Conservation (phyloP, 1,140 invertebrate genomes). For the Diorhabda carinulata region DNA sequence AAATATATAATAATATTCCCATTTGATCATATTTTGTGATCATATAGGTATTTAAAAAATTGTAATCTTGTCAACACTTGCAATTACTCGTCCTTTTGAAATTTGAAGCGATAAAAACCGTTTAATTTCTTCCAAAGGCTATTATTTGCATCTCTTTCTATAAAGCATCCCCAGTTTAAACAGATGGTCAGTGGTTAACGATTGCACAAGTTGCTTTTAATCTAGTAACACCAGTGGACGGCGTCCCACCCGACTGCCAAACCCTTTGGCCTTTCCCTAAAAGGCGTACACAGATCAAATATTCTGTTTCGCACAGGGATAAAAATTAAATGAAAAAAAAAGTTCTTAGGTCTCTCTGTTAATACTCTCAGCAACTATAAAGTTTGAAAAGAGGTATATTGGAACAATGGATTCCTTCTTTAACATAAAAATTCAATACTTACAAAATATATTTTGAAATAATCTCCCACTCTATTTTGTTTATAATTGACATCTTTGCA, state of each 20-base stretch:
- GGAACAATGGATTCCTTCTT: too few relatives aligned
- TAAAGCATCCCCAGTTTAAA: background rate
- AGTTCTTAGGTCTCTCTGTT: too few relatives aligned
- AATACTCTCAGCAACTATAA: too few relatives aligned
- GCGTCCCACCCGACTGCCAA: background rate
- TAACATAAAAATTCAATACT: too few relatives aligned
- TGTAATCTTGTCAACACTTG: background rate
- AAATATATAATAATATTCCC: too few relatives aligned
- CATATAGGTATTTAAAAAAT: too few relatives aligned
- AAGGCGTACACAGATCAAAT: background rate
- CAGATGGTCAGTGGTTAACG: conserved; percentile 1
- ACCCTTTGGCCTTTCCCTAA: background rate
- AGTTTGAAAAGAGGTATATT: too few relatives aligned
- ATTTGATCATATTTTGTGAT: too few relatives aligned
- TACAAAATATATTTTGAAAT: too few relatives aligned
- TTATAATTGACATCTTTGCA: too few relatives aligned
- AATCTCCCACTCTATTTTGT: too few relatives aligned
- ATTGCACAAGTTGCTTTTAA: conserved; percentile 2
- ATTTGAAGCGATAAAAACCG: background rate
- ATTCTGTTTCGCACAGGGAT: background rate
- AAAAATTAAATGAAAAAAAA: too few relatives aligned
- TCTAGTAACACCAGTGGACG: conserved; percentile 1
- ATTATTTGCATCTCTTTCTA: conserved; percentile 3
- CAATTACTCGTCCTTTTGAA: background rate
- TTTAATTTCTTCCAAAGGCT: background rate